phyloP scores from a whole-genome alignment of 2,113 vertebrate genomes.

The Nothocercus nigrocapillus region DNA sequence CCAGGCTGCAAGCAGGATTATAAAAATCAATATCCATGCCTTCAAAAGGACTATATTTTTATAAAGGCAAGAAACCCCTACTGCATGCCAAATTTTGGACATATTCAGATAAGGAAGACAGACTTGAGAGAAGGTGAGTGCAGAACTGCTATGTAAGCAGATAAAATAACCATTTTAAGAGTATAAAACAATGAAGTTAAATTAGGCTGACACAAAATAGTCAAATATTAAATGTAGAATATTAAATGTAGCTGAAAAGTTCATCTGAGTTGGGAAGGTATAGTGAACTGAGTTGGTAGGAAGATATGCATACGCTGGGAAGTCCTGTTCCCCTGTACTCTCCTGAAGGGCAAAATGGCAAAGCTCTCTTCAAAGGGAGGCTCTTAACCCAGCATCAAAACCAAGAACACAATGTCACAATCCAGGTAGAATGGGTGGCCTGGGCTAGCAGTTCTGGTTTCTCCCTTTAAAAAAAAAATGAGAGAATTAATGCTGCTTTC shows the following conservation, averaged over 20 bases:
- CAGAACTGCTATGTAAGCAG: background rate
- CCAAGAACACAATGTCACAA: fast-evolving
- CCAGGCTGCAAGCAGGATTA: background rate
- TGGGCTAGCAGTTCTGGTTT: background rate
- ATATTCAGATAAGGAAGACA: background rate
- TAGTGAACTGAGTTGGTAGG: background rate
- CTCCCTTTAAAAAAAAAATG: background rate
- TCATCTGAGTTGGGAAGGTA: background rate
- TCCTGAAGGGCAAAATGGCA: background rate
- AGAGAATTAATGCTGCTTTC: background rate
- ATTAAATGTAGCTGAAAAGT: background rate
- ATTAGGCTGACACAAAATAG: background rate
- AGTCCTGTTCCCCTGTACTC: background rate
- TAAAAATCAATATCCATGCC: background rate
- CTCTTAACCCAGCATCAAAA: background rate
- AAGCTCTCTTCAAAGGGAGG: background rate
- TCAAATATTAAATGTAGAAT: background rate
- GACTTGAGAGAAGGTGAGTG: background rate
- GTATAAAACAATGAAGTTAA: background rate
- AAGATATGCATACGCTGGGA: background rate
- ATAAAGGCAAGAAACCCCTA: background rate
- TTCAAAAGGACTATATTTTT: background rate
- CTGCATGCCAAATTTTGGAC: background rate
- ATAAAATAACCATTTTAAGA: background rate
- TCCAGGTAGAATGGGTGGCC: background rate